Evolutionary conservation across 2,888 invertebrate species (phyloP).

Genomic region (Coecobrya sp.): DNA sequence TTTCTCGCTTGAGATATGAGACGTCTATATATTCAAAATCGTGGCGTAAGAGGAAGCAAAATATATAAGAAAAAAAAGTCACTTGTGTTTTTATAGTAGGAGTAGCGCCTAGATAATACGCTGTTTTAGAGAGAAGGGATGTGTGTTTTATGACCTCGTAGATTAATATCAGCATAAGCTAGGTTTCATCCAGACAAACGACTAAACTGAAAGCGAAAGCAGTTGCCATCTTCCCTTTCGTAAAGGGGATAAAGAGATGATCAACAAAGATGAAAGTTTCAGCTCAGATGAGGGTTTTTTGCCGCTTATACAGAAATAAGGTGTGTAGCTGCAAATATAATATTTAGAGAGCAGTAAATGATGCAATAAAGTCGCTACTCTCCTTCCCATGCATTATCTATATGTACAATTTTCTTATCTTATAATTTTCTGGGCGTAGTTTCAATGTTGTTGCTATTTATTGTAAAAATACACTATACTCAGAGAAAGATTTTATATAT

Average conservation of each 20-base stretch:
- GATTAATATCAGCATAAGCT: slow-evolving; percentile 78
- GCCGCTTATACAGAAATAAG: slow-evolving; percentile 14
- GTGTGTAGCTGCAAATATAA: slow-evolving; percentile 31
- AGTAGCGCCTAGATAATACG: neutral
- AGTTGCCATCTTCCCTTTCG: neutral
- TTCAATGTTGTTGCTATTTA: slow-evolving; percentile 4
- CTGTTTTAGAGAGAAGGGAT: slow-evolving; percentile 60
- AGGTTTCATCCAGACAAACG: slow-evolving; percentile 61
- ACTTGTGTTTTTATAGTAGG: neutral
- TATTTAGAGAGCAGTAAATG: slow-evolving; percentile 66
- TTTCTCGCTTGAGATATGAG: slow-evolving; percentile 7
- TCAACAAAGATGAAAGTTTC: slow-evolving; percentile 39
- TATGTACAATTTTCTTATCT: slow-evolving; percentile 41
- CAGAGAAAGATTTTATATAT: neutral
- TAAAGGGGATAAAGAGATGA: slow-evolving; percentile 14
- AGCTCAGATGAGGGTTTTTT: neutral
- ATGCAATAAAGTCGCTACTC: slow-evolving; percentile 64
- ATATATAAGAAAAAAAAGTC: slow-evolving; percentile 36
- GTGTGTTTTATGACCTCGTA: slow-evolving; percentile 74
- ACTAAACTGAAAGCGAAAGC: slow-evolving; percentile 7
- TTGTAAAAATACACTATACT: neutral
- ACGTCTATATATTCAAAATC: slow-evolving; percentile 19
- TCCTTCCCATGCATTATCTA: slow-evolving; percentile 45
- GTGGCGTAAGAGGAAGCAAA: slow-evolving; percentile 28
- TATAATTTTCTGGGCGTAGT: slow-evolving; percentile 25